These are phyloP conservation scores for Ceryle rudis DNA, from an alignment of 2,797 vertebrate genomes.

Conservation along the genomic window DNA sequence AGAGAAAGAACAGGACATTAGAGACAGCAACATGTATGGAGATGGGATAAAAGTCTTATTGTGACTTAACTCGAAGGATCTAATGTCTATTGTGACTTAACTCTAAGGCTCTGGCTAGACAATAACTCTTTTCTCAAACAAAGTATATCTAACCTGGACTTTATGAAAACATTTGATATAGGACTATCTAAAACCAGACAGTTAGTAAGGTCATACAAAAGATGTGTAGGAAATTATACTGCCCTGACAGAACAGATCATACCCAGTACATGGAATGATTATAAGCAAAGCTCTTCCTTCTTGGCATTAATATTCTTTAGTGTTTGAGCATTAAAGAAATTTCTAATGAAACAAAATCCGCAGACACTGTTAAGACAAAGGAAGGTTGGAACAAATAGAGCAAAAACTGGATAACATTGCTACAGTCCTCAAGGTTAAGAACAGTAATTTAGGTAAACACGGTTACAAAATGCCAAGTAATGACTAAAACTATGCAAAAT, in stretches of 20 bases:
- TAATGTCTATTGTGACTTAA: neutral
- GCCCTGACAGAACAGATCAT: neutral
- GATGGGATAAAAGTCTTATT: neutral
- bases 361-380: neutral
- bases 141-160: neutral
- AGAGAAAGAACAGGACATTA: neutral
- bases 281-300: neutral
- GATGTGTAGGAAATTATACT: neutral
- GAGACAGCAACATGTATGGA: neutral
- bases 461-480: neutral
- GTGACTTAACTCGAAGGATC: neutral
- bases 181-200: neutral
- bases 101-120: neutral
- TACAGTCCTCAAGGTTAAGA: neutral
- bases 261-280: neutral
- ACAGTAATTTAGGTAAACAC: neutral
- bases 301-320: neutral
- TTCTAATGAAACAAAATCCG: neutral
- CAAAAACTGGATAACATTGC: neutral
- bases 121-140: neutral
- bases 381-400: neutral
- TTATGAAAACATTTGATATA: neutral
- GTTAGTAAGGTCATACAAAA: neutral
- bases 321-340: neutral
- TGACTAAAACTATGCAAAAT: neutral